Evolutionary conservation across 2,797 vertebrate species (phyloP), one percentile per base, ranked within the genome.

Genomic region (Adelosebastes latens): DNA sequence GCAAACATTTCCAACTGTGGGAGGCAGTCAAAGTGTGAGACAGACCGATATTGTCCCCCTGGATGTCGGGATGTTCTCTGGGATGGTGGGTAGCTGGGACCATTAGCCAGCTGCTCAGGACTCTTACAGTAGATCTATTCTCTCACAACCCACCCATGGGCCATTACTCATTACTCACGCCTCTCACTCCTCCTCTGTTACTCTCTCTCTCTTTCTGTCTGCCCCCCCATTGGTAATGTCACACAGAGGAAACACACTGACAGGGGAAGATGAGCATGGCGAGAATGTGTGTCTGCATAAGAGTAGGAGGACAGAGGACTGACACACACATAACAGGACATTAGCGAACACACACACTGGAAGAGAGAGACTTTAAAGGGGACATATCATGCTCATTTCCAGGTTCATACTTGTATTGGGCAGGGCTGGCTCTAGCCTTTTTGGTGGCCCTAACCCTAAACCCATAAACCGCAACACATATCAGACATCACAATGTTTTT

Each of bases 91-190:
- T 75, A 77, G 81, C 77, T 77, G 84, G 86, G 77, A 90, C 85
- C 82, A 92, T 91, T 86, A 89, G 79, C 87, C 86, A 90, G 79
- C 82, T 93, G 92, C 84, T 91, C 86, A 81, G 83, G 61, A 83
- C 82, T 77, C 79, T 82, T 92, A 94, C 94, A 95, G 93, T 93
- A 88, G 88, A 80, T 77, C 91, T 84, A 93, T 95, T 95, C 92
- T 93, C 87, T 90, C 66, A 60, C 87, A 84, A 52, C 91, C 92
- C 90, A 92, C 91, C 88, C 87, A 81, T 82, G 69, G 49, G 87
- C 80, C 85, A 94, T 93, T 91, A 92, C 82, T 93, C 91, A 92
- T 77, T 83, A 84, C 87, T 68, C 77, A 87, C 79, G 85, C 86
- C 90, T 90, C 88, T 85, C 76, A 83, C 27, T 76, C 82, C 86